Evolutionary conservation across 2,113 vertebrate genomes (phyloP).

Genomic region (Equus quagga): DNA sequence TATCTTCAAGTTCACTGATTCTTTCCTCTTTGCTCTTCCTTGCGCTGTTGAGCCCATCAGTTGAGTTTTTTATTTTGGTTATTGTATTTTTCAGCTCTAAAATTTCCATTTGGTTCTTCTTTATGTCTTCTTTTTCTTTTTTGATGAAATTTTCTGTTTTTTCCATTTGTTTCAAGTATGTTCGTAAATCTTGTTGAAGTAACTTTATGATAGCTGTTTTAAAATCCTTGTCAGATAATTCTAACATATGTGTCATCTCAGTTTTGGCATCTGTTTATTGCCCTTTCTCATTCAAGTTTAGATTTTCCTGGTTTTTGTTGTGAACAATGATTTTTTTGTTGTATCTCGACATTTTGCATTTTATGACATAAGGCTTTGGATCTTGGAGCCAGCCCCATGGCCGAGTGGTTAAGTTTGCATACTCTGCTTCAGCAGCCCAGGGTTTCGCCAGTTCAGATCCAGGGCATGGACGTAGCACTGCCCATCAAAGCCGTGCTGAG

Average conservation of each 20-base stretch:
- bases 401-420: no score
- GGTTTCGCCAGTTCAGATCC: no score
- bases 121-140: neutral
- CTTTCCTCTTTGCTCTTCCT: neutral
- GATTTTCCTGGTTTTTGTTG: neutral
- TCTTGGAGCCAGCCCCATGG: no score
- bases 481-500: no score
- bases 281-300: neutral
- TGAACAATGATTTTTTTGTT: neutral
- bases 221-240: constrained; percentile 6
- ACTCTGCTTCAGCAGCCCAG: no score
- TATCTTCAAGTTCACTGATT: neutral
- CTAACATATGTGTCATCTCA: neutral
- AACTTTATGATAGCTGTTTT: neutral
- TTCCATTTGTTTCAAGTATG: neutral
- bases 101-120: neutral
- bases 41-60: neutral
- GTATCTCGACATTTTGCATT: neutral
- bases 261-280: neutral
- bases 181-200: neutral
- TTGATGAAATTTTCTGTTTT: neutral
- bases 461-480: no score
- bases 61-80: neutral
- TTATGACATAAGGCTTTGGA: no score
- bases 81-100: neutral